Base-by-base conservation (phyloP, 2,113 vertebrate genomes). In the Prionailurus bengalensis region DNA sequence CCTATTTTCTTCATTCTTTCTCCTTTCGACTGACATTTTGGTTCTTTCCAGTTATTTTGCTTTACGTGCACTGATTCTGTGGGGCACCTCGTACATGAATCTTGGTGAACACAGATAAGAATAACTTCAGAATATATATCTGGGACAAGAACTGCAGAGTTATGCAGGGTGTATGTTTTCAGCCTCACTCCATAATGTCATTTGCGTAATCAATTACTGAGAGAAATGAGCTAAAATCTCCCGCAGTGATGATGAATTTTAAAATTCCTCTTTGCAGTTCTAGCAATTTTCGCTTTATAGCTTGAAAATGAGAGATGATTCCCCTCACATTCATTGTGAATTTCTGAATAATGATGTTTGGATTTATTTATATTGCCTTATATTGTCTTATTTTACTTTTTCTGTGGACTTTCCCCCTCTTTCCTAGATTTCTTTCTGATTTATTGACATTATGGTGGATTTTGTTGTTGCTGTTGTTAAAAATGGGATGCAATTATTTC, bases 251-350 rank as follows among this genome's bases (percentile, higher is more conserved):
- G 87, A 84, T 92, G 65, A 70, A 94, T 87, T 95, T 91, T 88
- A 71, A 70, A 95, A 96, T 95, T 84, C 15, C 23, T 88, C 39
- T 88, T 92, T 88, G 88, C 48, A 78, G 66, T 19, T 76, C 55
- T 68, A 87, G 36, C 33, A 81, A 81, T 90, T 92, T 92, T 79
- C 76, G 17, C 39, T 78, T 93, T 91, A 87, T 21, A 76, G 31
- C 73, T 84, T 96, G 94, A 95, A 94, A 73, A 10, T 73, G n/a
- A 97, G 87, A 88, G 51, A 76, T 84, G 42, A 84, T 88, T 94
- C 23, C 17, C 48, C 80, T 87, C 63, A 81, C 61, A 92, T 85
- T 93, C 92, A 70, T 79, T 92, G 27, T 92, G 70, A 89, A 92
- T 73, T 96, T 97, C 79, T 83, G 74, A 92, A 84, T 87, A 88